Base-by-base conservation (phyloP, 2,113 vertebrate genomes). In the Pavo muticus region DNA sequence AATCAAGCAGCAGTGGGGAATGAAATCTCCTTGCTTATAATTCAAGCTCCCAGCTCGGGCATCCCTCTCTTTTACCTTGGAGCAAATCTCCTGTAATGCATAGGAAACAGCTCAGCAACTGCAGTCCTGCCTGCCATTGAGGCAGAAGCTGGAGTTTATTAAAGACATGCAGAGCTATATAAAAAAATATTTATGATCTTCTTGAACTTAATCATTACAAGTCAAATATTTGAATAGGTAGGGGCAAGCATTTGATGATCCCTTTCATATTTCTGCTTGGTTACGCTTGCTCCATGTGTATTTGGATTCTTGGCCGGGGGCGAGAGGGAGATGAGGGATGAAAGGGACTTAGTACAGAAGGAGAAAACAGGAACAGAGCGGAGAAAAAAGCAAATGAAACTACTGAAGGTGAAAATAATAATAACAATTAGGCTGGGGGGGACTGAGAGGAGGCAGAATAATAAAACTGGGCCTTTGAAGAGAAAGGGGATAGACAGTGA, bases 51-150 rank as follows among this genome's bases (percentile, higher is more conserved):
- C 1, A 1, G 39, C 88, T 91, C 82, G 73, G 57, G 78, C 29
- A 0, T 91, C 85, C 85, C 76, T 91, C 90, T 88, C 39, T 0
- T 90, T 90, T 94, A 86, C 87, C 83, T 93, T 60, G 57, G 85
- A 95, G 87, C 84, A 94, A 97, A 91, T 91, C 85, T 94, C 68
- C 94, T 90, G 42, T 95, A 93, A 89, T 71, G 90, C 94, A 83
- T 84, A 93, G 85, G 89, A 83, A 94, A 94, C 87, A 95, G 94
- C 93, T 95, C 91, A 75, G 94, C 90, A 90, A 7, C 52, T 90
- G 90, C 64, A 80, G 75, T 56, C 35, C 82, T 83, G 84, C 42
- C 78, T 85, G 90, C 78, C 64, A 37, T 44, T 0, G 0, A 82
- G 63, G 54, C 8, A 17, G 59, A 75, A 60, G 60, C 72, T 91